Conservation (phyloP, 2,113 vertebrate species). For the Callionymus lyra region DNA sequence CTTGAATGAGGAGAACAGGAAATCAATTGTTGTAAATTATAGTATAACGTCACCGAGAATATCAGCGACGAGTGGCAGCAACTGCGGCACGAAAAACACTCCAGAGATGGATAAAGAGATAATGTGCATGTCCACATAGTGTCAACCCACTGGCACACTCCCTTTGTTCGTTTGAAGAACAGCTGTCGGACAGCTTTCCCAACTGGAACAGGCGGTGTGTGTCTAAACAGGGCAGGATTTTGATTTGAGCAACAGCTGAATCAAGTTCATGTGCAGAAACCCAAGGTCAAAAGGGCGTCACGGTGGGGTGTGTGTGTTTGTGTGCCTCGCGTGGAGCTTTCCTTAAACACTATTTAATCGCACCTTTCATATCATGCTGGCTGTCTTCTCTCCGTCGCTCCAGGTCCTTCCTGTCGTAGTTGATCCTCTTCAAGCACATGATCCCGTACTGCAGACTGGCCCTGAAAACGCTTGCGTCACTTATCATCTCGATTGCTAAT, state of each 20-base stretch:
- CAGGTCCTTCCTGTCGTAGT: constrained; percentile 93
- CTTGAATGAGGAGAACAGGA: constrained; percentile 48
- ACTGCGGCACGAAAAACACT: constrained; percentile 5
- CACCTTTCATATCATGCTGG: constrained; percentile 87
- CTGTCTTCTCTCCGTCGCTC: constrained; percentile 87
- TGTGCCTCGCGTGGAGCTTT: constrained; percentile 5
- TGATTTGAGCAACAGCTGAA: constrained; percentile 63
- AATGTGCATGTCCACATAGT: constrained; percentile 39
- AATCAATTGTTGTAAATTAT: neutral
- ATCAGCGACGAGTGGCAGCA: neutral
- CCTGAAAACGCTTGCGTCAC: constrained; percentile 64
- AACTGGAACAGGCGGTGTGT: constrained; percentile 51
- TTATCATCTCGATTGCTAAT: constrained; percentile 22
- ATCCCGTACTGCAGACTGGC: constrained; percentile 94
- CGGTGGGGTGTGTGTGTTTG: constrained; percentile 11
- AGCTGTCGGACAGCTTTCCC: constrained; percentile 59
- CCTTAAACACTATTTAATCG: constrained; percentile 6
- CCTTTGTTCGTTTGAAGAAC: constrained; percentile 61
- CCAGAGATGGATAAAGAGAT: constrained; percentile 31
- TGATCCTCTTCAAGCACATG: constrained; percentile 96
- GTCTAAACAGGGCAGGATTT: constrained; percentile 33
- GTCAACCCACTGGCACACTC: constrained; percentile 53
- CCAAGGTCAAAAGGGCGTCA: constrained; percentile 59
- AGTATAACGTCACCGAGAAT: neutral
- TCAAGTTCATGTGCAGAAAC: constrained; percentile 60